Evolutionary conservation across 1,140 invertebrate genomes (phyloP), one percentile per base, ranked within the genome.

Genomic region (Plutomurus gul): DNA sequence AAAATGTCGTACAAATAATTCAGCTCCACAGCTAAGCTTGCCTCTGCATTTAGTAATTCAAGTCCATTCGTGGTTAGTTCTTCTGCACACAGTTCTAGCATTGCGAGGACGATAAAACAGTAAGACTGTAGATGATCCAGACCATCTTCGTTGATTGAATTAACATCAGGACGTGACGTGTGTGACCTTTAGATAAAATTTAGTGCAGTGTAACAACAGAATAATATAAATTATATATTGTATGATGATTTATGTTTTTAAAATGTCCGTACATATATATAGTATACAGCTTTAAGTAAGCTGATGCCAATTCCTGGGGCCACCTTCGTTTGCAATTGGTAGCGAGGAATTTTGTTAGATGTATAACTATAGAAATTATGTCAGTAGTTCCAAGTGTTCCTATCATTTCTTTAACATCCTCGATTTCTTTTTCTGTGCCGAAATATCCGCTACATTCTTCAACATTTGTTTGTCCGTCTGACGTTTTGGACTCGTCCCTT

Each of bases 401-500:
- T n/a, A 93, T 89, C 83, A 93, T 92, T 46, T 87, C 85, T 77
- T 89, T 87, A 0, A 93, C 90, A 85, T 93, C 91, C 16, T 85
- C 85, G 60, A 85, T 87, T 88, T 94, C 93, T 33, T 85, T 84
- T 30, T 91, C 89, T 20, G 89, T 89, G 20, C 89, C 90, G 87
- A 93, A 93, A 86, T 93, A 93, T 56, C 85, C 75, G 37, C 86
- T 86, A 18, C 8, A 18, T 22, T 36, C 16, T 4, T 4, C 13
- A 22, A 3, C 13, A 20, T 6, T 16, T 16, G 36, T 18, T 70
- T 16, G 43, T 30, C 20, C 20, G 18, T 43, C 40, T 65, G 30
- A 78, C 11, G 75, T 43, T 75, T 82, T 82, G 36, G 60, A 71
- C 20, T 78, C n/a, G n/a, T 75, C 76, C 33, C 46, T 76, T 79